phyloP scores from a whole-genome alignment of 2,113 vertebrate genomes.

The Crotalus tigris region DNA sequence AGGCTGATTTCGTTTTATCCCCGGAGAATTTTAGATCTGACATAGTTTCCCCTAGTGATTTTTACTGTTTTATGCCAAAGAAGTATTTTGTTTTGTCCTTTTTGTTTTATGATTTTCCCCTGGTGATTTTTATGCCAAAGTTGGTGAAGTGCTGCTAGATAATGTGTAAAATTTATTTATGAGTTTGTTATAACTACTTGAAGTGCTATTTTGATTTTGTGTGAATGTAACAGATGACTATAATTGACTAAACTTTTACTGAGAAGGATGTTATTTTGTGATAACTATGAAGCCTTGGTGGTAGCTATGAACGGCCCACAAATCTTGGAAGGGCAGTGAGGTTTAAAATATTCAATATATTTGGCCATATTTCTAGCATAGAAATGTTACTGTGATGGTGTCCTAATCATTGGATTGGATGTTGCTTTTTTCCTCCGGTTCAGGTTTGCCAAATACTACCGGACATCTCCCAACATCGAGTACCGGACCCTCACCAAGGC shows the following conservation, averaged over 20 bases:
- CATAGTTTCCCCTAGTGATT: too few species aligned
- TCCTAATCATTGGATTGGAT: not conserved
- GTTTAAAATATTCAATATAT: not conserved
- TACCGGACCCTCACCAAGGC: conserved; percentile 81
- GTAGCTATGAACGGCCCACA: not conserved
- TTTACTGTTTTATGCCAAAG: not conserved
- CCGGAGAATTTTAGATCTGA: not conserved
- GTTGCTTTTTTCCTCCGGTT: not conserved
- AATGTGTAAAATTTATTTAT: not conserved
- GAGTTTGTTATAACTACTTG: not conserved
- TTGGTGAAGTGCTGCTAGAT: not conserved
- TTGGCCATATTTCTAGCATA: not conserved
- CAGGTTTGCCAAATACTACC: conserved; percentile 87
- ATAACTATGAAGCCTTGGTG: not conserved
- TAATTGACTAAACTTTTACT: not conserved
- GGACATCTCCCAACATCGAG: conserved; percentile 58
- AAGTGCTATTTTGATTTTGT: not conserved
- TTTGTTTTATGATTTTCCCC: not conserved
- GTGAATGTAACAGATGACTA: not conserved
- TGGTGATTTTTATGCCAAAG: not conserved
- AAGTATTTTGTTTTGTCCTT: not conserved
- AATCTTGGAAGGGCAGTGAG: not conserved
- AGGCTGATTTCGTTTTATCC: not conserved
- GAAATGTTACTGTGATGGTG: not conserved
- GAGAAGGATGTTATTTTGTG: not conserved